Evolutionary conservation across 2,113 vertebrate species (phyloP), one percentile per base, ranked within the genome.

Genomic region (Callipepla californica): DNA sequence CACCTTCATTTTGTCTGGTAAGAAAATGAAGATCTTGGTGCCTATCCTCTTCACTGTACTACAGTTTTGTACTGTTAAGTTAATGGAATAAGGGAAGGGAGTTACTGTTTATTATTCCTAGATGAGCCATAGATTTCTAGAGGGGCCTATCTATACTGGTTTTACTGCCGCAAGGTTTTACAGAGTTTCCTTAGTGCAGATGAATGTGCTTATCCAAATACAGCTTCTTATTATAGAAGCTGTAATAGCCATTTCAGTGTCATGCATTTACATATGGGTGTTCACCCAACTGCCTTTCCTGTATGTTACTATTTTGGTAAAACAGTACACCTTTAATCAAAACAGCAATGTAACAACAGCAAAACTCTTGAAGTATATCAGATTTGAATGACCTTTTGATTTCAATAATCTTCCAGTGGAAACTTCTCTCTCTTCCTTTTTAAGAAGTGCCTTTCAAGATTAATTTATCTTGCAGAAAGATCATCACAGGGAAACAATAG

Each of bases 341-440:
- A 93, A 62, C n/a, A 80, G 32, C 38, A 90, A 79, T n/a, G 32
- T 38, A 90, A 79, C 32, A 89, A 85, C 36, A 58, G 62, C 42
- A 70, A 85, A 87, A 55, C 62, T 80, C 86, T 28, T 1, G n/a
- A 95, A 94, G 30, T 65, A 3, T 48, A 95, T 90, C 85, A 93
- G 92, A 94, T 90, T 80, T 85, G 32, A 93, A 92, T 84, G 93
- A 96, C 93, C 93, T 96, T 96, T 95, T 75, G 68, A 80, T 92
- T 95, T 94, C 77, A 93, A 74, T 91, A 85, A 80, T 70, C 26
- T 26, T 6, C 2, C 90, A 89, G 77, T 92, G 78, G 84, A 89
- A 96, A 95, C 28, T 85, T 89, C 48, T 92, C 55, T 90, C 20
- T 57, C 34, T 91, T 93, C 92, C 90, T 75, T 94, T 94, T 95